A percentile compares a stretch with the other conserved stretches of the same genome.
phyloP scores from a whole-genome alignment of 1,140 invertebrate species.

The Nasonia vitripennis region DNA sequence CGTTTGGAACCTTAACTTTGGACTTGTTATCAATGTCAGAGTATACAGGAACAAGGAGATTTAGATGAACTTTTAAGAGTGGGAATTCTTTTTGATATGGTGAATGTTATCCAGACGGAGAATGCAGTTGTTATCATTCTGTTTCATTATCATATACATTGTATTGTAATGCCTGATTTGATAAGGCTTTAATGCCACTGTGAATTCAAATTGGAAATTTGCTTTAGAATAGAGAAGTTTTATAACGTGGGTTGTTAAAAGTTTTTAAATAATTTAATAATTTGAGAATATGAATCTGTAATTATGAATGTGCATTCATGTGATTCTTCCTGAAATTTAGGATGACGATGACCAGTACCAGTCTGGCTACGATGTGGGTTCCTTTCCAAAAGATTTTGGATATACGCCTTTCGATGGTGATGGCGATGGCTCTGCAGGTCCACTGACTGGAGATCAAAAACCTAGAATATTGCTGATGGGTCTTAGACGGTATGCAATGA shows the following conservation, averaged over 20 bases:
- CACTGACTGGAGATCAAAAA: slow-evolving; percentile 83
- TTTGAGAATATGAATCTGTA: too few species aligned
- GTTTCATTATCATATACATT: background rate
- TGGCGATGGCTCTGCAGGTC: slow-evolving; percentile 78
- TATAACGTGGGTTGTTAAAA: too few species aligned
- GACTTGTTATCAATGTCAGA: background rate
- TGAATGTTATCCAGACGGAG: background rate
- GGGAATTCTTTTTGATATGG: background rate
- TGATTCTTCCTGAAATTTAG: slow-evolving; percentile 53
- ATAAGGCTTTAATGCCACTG: background rate
- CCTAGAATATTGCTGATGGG: slow-evolving; percentile 98
- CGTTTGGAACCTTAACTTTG: background rate
- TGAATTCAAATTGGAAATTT: background rate
- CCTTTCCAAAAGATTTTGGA: slow-evolving; percentile 94
- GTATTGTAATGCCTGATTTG: too few species aligned
- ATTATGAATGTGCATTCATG: background rate
- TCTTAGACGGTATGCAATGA: slow-evolving; percentile 83
- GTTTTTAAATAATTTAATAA: too few species aligned
- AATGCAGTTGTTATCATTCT: background rate
- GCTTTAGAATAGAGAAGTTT: too few species aligned
- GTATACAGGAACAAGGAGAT: background rate
- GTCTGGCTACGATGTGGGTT: slow-evolving; percentile 81
- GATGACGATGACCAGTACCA: slow-evolving; percentile 74
- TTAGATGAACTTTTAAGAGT: background rate
- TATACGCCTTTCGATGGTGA: slow-evolving; percentile 91